Evolutionary conservation across 2,113 vertebrate genomes (phyloP).

Genomic region (Rhinoderma darwinii): DNA sequence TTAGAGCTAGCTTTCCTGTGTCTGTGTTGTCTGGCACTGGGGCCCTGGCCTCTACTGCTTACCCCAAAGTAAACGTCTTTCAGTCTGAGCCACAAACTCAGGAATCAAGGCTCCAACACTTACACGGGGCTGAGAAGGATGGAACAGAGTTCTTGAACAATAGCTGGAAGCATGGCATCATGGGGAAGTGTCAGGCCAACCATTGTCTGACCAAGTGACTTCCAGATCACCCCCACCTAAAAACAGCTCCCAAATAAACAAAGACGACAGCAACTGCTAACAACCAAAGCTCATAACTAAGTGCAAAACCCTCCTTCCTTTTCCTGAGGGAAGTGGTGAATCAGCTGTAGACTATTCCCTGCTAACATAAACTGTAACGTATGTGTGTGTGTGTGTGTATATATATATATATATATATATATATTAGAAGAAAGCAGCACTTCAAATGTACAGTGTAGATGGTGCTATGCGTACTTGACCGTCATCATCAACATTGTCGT

Average conservation of each 20-base stretch:
- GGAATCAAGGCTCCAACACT: neutral
- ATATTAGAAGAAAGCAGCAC: too few relatives aligned
- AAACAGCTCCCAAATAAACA: constrained; percentile 47
- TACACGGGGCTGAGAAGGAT: constrained; percentile 52
- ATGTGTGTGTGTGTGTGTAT: too few relatives aligned
- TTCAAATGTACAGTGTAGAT: too few relatives aligned
- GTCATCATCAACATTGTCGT: too few relatives aligned
- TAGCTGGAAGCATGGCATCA: constrained; percentile 68
- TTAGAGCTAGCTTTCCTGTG: neutral
- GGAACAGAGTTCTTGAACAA: constrained; percentile 67
- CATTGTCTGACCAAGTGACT: constrained; percentile 60
- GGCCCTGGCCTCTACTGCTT: neutral
- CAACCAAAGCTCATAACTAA: constrained; percentile 50
- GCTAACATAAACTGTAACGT: too few relatives aligned
- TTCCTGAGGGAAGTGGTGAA: neutral
- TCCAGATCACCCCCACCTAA: constrained; percentile 8
- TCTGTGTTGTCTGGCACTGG: neutral
- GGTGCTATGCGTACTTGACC: too few relatives aligned
- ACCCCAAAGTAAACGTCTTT: constrained; percentile 18
- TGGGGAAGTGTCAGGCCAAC: constrained; percentile 27
- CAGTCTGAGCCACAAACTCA: neutral
- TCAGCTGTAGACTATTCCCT: neutral
- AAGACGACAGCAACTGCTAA: constrained; percentile 42
- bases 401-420: too few relatives aligned
- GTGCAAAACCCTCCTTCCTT: constrained; percentile 36